These are phyloP conservation scores for Brenthis ino DNA, from an alignment of 2,888 invertebrate genomes.

Conservation along the genomic window DNA sequence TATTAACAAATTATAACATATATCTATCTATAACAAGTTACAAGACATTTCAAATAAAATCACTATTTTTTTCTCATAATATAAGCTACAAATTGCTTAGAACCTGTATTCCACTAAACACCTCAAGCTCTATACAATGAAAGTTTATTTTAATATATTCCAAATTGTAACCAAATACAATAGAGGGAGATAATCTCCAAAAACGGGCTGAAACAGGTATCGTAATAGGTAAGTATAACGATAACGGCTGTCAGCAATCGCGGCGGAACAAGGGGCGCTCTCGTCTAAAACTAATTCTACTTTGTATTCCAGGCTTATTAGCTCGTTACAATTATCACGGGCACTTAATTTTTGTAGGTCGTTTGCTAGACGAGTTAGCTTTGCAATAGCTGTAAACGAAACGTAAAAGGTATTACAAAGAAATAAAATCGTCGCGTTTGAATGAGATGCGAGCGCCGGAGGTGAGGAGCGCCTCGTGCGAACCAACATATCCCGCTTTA, in stretches of 20 bases:
- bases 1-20: no score
- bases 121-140: no score
- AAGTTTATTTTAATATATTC: no score
- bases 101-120: no score
- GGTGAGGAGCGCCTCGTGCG: neutral
- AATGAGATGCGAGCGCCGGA: neutral
- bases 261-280: constrained; percentile 13
- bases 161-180: neutral
- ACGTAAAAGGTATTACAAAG: constrained; percentile 12
- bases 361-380: constrained; percentile 18
- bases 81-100: no score
- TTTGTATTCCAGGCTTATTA: constrained; percentile 26
- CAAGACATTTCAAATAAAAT: no score
- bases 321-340: constrained; percentile 24
- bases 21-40: no score
- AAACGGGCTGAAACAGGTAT: constrained; percentile 5
- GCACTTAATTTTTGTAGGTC: constrained; percentile 13
- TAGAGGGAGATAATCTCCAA: constrained; percentile 13
- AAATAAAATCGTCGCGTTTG: constrained; percentile 13
- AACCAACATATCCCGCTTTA: no score
- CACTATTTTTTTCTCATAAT: no score
- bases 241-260: neutral
- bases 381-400: constrained; percentile 20
- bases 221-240: neutral
- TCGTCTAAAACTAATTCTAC: constrained; percentile 20